Evolutionary conservation across 2,797 vertebrate genomes (phyloP).

Genomic region (Chelmon rostratus): DNA sequence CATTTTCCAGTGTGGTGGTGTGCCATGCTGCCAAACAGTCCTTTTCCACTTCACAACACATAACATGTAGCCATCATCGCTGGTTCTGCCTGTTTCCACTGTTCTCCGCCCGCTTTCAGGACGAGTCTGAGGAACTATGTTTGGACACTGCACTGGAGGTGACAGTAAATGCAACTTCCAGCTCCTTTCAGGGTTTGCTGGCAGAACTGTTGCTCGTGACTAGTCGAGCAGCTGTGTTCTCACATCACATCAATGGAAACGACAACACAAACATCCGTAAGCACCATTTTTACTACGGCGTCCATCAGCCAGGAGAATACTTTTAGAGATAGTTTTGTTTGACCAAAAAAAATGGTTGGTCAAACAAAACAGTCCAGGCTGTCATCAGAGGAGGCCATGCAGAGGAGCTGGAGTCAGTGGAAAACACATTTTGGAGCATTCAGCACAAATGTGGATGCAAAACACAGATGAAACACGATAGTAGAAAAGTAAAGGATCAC

Average conservation of each 20-base stretch:
- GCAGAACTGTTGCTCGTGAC: not conserved
- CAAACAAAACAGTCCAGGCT: not conserved
- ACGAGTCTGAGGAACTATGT: not conserved
- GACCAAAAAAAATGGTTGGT: not conserved
- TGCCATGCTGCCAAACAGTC: slow-evolving; percentile 2
- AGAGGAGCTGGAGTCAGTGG: not conserved
- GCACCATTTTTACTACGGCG: not conserved
- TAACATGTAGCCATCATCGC: slow-evolving; percentile 11
- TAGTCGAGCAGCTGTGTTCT: not conserved
- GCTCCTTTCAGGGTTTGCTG: not conserved
- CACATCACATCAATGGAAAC: not conserved
- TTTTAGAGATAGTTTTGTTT: too few relatives aligned
- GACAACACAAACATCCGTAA: not conserved
- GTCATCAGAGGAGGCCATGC: not conserved
- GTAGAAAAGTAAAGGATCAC: not conserved
- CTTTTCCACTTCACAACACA: slow-evolving; percentile 15
- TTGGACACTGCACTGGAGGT: not conserved
- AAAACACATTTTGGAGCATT: not conserved
- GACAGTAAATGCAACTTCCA: not conserved
- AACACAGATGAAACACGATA: not conserved
- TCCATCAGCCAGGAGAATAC: not conserved
- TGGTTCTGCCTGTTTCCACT: slow-evolving; percentile 28
- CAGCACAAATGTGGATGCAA: not conserved
- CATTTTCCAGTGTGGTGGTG: slow-evolving; percentile 21
- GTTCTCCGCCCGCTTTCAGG: not conserved